These are phyloP conservation scores for Peromyscus nudipes DNA, from an alignment of 2,797 vertebrate genomes.

Conservation along the genomic window DNA sequence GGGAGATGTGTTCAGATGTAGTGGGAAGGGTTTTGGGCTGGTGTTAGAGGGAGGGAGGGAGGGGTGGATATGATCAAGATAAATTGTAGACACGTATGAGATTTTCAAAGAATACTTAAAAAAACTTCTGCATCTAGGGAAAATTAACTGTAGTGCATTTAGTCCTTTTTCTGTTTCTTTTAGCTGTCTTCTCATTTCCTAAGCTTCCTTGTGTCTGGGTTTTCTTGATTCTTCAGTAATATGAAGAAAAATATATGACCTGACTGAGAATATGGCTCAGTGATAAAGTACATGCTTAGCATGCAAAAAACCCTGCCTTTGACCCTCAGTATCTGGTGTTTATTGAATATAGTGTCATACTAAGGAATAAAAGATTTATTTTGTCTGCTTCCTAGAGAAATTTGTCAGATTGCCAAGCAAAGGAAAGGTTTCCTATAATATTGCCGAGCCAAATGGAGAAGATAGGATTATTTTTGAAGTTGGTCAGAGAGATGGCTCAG, in stretches of 20 bases:
- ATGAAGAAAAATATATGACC: not conserved
- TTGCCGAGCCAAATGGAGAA: not conserved
- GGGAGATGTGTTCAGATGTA: not conserved
- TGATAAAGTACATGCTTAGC: no score
- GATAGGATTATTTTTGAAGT: constrained; percentile 1
- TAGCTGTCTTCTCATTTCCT: not conserved
- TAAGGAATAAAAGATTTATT: not conserved
- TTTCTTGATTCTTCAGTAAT: not conserved
- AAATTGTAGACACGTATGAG: not conserved
- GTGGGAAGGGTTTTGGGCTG: not conserved
- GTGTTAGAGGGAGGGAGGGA: not conserved
- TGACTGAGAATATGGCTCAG: not conserved
- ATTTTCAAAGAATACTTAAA: not conserved
- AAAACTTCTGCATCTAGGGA: not conserved
- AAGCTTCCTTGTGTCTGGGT: not conserved
- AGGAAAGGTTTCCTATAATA: not conserved
- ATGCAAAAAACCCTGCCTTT: not conserved
- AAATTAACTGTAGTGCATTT: not conserved
- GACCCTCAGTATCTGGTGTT: not conserved
- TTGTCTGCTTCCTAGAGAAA: not conserved
- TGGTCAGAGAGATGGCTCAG: not conserved
- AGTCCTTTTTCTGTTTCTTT: not conserved
- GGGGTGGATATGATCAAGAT: not conserved
- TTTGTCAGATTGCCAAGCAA: constrained; percentile 33
- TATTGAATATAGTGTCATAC: not conserved